Conservation (phyloP, 2,797 vertebrate species). For the Urocyon cinereoargenteus region DNA sequence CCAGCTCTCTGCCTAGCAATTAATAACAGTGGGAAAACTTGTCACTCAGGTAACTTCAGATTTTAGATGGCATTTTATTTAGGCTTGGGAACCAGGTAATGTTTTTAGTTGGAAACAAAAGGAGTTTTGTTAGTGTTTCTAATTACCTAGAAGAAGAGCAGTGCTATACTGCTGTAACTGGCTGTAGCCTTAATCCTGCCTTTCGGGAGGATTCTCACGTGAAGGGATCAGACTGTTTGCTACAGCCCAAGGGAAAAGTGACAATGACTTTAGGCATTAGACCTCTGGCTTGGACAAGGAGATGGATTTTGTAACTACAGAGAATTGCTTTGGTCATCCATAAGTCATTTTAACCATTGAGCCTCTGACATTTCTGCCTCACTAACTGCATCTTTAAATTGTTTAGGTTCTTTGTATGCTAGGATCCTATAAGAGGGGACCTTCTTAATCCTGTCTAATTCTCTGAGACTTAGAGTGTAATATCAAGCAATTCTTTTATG, state of each 20-base stretch:
- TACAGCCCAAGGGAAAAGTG: background rate
- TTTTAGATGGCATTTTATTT: slow-evolving; percentile 52
- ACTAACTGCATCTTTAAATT: background rate
- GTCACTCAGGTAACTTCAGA: slow-evolving; percentile 21
- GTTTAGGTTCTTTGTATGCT: slow-evolving; percentile 7
- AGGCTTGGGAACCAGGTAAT: background rate
- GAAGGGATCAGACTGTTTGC: background rate
- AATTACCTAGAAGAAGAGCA: background rate
- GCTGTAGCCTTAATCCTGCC: background rate
- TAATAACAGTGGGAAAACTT: slow-evolving; percentile 42
- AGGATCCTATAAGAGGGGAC: background rate
- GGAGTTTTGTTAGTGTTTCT: background rate
- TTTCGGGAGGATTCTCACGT: background rate
- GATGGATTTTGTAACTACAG: background rate
- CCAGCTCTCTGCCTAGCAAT: slow-evolving; percentile 36
- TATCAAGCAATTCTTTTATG: slow-evolving; percentile 30
- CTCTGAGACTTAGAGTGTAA: slow-evolving; percentile 46
- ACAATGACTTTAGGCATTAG: background rate
- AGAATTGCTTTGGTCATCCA: slow-evolving; percentile 43
- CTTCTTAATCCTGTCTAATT: background rate
- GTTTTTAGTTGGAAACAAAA: slow-evolving; percentile 6
- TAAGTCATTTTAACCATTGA: slow-evolving; percentile 30
- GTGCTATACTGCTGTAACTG: background rate
- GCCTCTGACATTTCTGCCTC: slow-evolving; percentile 25
- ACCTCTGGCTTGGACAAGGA: background rate